Evolutionary conservation across 2,797 vertebrate genomes (phyloP).

Genomic region (Pseudochaenichthys georgianus): DNA sequence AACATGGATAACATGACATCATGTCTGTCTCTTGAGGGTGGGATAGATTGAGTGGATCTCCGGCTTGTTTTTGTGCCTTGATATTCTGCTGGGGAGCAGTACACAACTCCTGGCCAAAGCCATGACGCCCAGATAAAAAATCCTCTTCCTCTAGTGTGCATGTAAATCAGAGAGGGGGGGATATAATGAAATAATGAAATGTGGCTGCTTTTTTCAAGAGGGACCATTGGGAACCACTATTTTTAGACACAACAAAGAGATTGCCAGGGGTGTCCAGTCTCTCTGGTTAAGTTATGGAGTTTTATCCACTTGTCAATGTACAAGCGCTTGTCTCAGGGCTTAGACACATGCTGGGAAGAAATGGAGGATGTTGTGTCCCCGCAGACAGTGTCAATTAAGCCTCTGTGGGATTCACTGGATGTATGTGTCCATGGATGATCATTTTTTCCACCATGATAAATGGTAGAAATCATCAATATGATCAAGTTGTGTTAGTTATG

Average conservation of each 20-base stretch:
- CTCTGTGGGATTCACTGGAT: slow-evolving; percentile 47
- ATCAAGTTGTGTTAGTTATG: slow-evolving; percentile 44
- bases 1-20: slow-evolving; percentile 83
- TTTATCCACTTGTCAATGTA: slow-evolving; percentile 68
- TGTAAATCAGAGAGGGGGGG: slow-evolving; percentile 71
- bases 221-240: slow-evolving; percentile 73
- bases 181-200: slow-evolving; percentile 79
- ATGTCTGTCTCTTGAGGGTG: slow-evolving; percentile 75
- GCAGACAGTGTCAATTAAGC: slow-evolving; percentile 61
- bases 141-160: slow-evolving; percentile 70
- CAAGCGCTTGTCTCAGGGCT: slow-evolving; percentile 52
- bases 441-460: slow-evolving; percentile 43
- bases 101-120: slow-evolving; percentile 56
- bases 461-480: slow-evolving; percentile 37
- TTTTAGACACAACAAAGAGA: slow-evolving; percentile 84
- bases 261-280: slow-evolving; percentile 80
- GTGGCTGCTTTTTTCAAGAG: slow-evolving; percentile 56
- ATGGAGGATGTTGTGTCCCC: slow-evolving; percentile 55
- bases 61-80: slow-evolving; percentile 69
- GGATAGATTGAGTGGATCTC: slow-evolving; percentile 59
- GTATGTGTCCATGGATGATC: slow-evolving; percentile 36
- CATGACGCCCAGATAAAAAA: slow-evolving; percentile 66
- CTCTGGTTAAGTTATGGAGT: slow-evolving; percentile 71
- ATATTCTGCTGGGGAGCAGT: slow-evolving; percentile 74
- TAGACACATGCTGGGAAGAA: slow-evolving; percentile 61